Evolutionary conservation across 2,888 invertebrate genomes (phyloP).

Genomic region (Protodeltote pygarga): DNA sequence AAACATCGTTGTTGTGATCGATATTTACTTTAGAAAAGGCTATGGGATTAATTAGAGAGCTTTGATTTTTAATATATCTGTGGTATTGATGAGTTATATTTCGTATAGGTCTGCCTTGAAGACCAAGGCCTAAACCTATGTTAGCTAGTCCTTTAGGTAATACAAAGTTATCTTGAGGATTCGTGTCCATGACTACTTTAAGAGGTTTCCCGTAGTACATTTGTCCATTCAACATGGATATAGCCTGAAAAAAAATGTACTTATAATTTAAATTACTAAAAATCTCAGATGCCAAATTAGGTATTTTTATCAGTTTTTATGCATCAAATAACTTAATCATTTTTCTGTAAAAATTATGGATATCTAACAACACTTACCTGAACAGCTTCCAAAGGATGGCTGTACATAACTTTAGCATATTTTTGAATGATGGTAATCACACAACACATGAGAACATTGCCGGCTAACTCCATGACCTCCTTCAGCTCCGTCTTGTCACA

Average conservation of each 20-base stretch:
- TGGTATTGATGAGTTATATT: slow-evolving; percentile 65
- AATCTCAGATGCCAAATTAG: too few species aligned
- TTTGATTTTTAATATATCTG: slow-evolving; percentile 55
- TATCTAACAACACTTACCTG: slow-evolving; percentile 65
- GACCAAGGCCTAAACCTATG: slow-evolving; percentile 70
- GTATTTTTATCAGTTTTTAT: too few species aligned
- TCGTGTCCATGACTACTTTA: slow-evolving; percentile 58
- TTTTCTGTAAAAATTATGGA: too few species aligned
- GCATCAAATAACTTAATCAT: too few species aligned
- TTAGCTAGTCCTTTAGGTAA: slow-evolving; percentile 68
- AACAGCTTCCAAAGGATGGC: slow-evolving; percentile 76
- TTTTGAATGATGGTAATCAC: slow-evolving; percentile 42
- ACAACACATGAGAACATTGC: slow-evolving; percentile 65
- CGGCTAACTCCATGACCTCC: slow-evolving; percentile 72
- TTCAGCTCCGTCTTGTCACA: slow-evolving; percentile 70
- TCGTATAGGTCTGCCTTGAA: slow-evolving; percentile 61
- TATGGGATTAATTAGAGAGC: slow-evolving; percentile 42
- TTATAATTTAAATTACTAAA: too few species aligned
- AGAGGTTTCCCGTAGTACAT: slow-evolving; percentile 60
- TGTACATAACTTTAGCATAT: slow-evolving; percentile 71
- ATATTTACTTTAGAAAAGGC: slow-evolving; percentile 40
- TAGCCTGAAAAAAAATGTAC: slow-evolving; percentile 65
- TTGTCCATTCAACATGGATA: slow-evolving; percentile 75
- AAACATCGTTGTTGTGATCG: not conserved
- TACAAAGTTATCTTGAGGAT: slow-evolving; percentile 44